These are phyloP conservation scores for Hassar affinis DNA, from an alignment of 2,113 vertebrate genomes.

Conservation along the genomic window DNA sequence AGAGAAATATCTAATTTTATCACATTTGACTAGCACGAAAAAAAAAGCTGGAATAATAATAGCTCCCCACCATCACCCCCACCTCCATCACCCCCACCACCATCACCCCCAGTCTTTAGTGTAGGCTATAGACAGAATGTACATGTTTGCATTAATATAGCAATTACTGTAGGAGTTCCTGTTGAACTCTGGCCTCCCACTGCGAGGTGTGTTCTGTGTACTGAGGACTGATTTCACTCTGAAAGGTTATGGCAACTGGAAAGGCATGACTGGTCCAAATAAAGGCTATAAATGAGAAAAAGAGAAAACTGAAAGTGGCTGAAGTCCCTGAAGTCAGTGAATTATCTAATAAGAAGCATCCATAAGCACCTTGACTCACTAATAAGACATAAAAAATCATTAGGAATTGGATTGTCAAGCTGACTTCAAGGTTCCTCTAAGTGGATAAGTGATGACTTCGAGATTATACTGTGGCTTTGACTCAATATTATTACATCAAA, in stretches of 20 bases:
- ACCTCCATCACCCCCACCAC: too few species aligned
- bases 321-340: too few species aligned
- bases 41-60: neutral
- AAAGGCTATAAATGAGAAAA: neutral
- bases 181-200: conserved; percentile 3
- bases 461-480: neutral
- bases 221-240: neutral
- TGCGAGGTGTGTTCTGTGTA: neutral
- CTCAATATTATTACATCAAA: neutral
- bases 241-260: conserved; percentile 6
- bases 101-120: neutral
- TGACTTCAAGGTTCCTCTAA: neutral
- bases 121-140: neutral
- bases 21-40: conserved; percentile 2
- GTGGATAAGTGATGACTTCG: neutral
- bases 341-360: neutral
- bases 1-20: conserved; percentile 10
- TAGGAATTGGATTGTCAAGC: neutral
- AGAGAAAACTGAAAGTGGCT: neutral
- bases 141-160: conserved; percentile 5
- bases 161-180: conserved; percentile 12
- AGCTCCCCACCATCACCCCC: too few species aligned
- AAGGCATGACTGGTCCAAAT: neutral
- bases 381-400: neutral
- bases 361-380: neutral